Evolutionary conservation across 2,888 invertebrate genomes (phyloP).

Genomic region (Drosophila neutralis): DNA sequence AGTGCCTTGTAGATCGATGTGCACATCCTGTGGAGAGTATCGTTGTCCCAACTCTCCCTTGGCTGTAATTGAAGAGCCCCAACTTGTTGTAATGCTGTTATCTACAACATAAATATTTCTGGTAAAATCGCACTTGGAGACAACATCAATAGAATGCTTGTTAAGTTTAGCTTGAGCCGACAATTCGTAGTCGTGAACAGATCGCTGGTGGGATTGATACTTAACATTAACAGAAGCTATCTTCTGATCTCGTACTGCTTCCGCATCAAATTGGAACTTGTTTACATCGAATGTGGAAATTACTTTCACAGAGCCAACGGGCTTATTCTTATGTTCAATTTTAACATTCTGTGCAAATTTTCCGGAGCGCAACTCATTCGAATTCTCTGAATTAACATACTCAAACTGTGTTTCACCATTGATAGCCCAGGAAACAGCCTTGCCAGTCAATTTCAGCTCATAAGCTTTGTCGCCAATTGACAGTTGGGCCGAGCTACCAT

Average conservation of each 20-base stretch:
- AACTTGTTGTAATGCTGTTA: conserved; percentile 78
- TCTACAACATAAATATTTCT: conserved; percentile 81
- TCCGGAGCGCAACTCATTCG: conserved; percentile 43
- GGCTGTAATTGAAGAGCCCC: conserved; percentile 78
- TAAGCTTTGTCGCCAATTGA: conserved; percentile 49
- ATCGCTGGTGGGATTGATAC: conserved; percentile 84
- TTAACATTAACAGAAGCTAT: conserved; percentile 86
- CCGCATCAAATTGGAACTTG: conserved; percentile 86
- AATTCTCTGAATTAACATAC: conserved; percentile 49
- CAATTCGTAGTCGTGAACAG: conserved; percentile 85
- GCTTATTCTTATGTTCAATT: conserved; percentile 58
- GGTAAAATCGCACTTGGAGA: conserved; percentile 79
- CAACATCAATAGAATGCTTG: conserved; percentile 77
- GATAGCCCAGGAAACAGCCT: conserved; percentile 62
- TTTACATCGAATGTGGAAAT: conserved; percentile 84
- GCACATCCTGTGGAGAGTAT: conserved; percentile 75
- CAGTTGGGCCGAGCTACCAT: conserved; percentile 70
- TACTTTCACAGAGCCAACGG: conserved; percentile 79
- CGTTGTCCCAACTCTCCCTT: conserved; percentile 82
- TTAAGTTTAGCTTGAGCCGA: conserved; percentile 86
- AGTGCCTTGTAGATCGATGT: conserved; percentile 79
- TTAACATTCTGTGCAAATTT: conserved; percentile 61
- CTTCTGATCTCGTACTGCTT: conserved; percentile 87
- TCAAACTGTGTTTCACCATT: conserved; percentile 49
- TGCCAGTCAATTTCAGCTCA: conserved; percentile 56